These are phyloP conservation scores for Lepidotrigona ventralis DNA, from an alignment of 1,140 invertebrate species.

Conservation along the genomic window DNA sequence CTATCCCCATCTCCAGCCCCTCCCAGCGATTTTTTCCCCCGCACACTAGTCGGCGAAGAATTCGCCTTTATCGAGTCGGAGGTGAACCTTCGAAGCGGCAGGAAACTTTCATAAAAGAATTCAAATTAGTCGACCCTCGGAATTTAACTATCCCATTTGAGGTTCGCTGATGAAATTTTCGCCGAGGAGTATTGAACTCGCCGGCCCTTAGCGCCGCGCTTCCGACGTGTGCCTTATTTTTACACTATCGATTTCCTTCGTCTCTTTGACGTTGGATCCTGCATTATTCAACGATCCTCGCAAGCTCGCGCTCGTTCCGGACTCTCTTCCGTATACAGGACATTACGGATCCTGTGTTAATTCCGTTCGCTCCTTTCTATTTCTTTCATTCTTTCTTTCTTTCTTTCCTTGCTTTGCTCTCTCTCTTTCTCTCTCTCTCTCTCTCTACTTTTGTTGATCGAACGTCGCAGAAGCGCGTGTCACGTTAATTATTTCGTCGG, in stretches of 20 bases:
- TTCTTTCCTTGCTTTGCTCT: neutral
- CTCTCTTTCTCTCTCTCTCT: neutral
- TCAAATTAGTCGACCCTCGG: constrained; percentile 61
- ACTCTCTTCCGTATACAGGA: constrained; percentile 31
- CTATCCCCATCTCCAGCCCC: too few relatives aligned
- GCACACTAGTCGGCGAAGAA: constrained; percentile 31
- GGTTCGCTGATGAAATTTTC: constrained; percentile 62
- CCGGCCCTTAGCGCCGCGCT: neutral
- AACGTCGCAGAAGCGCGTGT: neutral
- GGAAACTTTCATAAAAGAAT: constrained; percentile 63
- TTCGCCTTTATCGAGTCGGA: constrained; percentile 47
- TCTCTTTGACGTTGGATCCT: constrained; percentile 55
- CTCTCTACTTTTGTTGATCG: too few relatives aligned
- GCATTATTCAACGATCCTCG: constrained; percentile 61
- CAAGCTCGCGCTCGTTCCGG: constrained; percentile 13
- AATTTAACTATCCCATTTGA: constrained; percentile 62
- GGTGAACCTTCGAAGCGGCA: constrained; percentile 20
- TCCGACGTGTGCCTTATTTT: constrained; percentile 66
- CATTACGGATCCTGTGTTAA: constrained; percentile 41
- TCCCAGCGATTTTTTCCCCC: constrained; percentile 17
- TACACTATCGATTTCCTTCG: constrained; percentile 65
- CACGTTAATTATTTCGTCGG: constrained; percentile 56
- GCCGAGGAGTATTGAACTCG: constrained; percentile 57
- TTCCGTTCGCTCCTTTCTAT: neutral
- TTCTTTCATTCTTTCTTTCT: neutral